phyloP scores from a whole-genome alignment of 2,113 vertebrate species.

The Macquaria australasica region DNA sequence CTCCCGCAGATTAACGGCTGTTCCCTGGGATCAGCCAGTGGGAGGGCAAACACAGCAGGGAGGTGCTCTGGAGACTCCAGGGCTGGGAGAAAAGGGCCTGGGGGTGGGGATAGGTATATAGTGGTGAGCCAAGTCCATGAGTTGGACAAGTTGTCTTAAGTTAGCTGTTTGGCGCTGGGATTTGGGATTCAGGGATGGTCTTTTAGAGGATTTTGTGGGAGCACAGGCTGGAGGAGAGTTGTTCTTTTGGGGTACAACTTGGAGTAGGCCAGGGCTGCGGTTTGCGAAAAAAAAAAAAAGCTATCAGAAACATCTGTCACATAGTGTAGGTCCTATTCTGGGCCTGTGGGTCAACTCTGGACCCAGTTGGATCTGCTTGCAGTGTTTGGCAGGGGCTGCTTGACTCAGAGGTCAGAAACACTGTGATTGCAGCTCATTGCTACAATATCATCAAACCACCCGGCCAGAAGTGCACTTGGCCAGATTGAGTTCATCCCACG shows the following conservation, averaged over 20 bases:
- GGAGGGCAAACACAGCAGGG: constrained; percentile 55
- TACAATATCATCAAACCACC: constrained; percentile 41
- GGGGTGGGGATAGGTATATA: neutral
- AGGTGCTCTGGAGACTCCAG: constrained; percentile 22
- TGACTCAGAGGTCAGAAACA: constrained; percentile 44
- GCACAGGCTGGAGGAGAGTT: constrained; percentile 14
- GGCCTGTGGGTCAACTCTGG: constrained; percentile 43
- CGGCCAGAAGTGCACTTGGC: constrained; percentile 48
- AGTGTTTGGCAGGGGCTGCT: constrained; percentile 35
- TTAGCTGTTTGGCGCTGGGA: constrained; percentile 13
- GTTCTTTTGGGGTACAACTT: constrained; percentile 33
- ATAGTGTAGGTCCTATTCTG: constrained; percentile 40
- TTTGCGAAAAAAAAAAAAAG: constrained; percentile 28
- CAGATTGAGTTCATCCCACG: constrained; percentile 59
- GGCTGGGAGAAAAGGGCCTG: neutral
- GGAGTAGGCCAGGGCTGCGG: constrained; percentile 19
- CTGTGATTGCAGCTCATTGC: constrained; percentile 63
- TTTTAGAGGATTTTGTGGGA: constrained; percentile 13
- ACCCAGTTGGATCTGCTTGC: constrained; percentile 54
- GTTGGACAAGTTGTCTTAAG: constrained; percentile 9
- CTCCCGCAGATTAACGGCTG: constrained; percentile 69
- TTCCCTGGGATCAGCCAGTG: constrained; percentile 52
- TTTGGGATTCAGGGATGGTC: constrained; percentile 21
- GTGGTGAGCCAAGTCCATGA: constrained; percentile 22
- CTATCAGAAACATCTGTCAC: constrained; percentile 63